Percentiles rank a stretch among this genome's conserved stretches.
Conservation (phyloP, 2,797 vertebrate genomes). For the Myripristis murdjan region DNA sequence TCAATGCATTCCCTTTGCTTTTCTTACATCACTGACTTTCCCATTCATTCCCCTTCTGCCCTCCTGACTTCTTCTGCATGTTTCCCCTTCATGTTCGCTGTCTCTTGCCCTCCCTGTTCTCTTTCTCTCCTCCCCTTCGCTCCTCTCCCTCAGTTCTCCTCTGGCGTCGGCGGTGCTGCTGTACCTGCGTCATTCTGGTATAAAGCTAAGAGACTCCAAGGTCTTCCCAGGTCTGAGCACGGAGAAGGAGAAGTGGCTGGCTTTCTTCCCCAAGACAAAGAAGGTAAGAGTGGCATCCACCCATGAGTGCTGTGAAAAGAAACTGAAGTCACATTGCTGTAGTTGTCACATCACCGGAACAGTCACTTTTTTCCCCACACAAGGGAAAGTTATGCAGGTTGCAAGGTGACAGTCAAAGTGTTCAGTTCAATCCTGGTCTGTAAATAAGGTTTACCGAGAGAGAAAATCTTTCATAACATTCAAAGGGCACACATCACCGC, state of each 20-base stretch:
- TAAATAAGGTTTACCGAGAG: too few species aligned
- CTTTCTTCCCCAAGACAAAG: conserved; percentile 92
- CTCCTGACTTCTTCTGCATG: background rate
- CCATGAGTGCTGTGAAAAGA: too few species aligned
- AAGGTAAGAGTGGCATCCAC: conserved; percentile 83
- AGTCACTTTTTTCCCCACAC: too few species aligned
- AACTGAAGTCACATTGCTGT: background rate
- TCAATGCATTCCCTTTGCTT: too few species aligned
- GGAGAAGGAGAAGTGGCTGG: conserved; percentile 95
- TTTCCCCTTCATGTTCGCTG: background rate
- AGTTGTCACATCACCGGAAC: too few species aligned
- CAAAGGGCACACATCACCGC: too few species aligned
- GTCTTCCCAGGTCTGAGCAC: conserved; percentile 79
- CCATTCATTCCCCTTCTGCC: too few species aligned
- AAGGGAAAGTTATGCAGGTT: too few species aligned
- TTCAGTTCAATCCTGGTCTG: too few species aligned
- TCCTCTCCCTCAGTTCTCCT: conserved; percentile 83
- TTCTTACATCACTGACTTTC: too few species aligned
- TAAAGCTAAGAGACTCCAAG: conserved; percentile 90
- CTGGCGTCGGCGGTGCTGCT: conserved; percentile 91
- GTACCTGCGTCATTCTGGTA: conserved; percentile 91
- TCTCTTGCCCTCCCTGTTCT: background rate
- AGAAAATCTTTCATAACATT: too few species aligned
- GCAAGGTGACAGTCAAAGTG: too few species aligned
- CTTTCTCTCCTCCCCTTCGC: background rate